phyloP scores from a whole-genome alignment of 2,888 invertebrate species.

The Endotricha flammealis region DNA sequence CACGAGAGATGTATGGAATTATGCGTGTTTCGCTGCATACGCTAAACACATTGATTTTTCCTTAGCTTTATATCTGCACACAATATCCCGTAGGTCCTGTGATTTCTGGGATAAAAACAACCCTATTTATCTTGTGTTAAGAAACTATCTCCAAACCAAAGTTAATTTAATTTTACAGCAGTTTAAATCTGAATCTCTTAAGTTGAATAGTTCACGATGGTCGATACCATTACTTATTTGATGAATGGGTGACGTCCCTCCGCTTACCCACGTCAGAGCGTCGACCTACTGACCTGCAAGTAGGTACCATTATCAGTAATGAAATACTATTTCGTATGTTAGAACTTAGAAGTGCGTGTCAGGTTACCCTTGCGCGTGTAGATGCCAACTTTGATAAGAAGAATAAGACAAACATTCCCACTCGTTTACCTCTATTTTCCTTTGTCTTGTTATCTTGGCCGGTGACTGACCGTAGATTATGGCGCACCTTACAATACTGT shows the following conservation, averaged over 20 bases:
- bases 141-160: no score
- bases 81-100: no score
- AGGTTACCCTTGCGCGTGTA: not conserved
- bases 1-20: no score
- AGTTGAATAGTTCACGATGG: constrained; percentile 28
- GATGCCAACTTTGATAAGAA: not conserved
- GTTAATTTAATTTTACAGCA: no score
- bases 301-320: no score
- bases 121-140: no score
- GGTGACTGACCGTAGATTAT: constrained; percentile 7
- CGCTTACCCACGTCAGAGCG: constrained; percentile 22
- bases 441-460: constrained; percentile 3
- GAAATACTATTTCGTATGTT: no score
- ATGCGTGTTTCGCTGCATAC: no score
- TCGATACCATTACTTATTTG: constrained; percentile 25
- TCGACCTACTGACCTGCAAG: constrained; percentile 32
- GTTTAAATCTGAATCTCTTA: constrained; percentile 9
- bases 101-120: no score
- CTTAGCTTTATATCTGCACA: no score
- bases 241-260: constrained; percentile 35
- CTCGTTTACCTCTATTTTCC: constrained; percentile 1
- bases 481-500: constrained; percentile 1
- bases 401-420: not conserved
- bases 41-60: no score
- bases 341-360: not conserved